Conservation (phyloP, 2,797 vertebrate species). For the Lithobates sylvaticus region DNA sequence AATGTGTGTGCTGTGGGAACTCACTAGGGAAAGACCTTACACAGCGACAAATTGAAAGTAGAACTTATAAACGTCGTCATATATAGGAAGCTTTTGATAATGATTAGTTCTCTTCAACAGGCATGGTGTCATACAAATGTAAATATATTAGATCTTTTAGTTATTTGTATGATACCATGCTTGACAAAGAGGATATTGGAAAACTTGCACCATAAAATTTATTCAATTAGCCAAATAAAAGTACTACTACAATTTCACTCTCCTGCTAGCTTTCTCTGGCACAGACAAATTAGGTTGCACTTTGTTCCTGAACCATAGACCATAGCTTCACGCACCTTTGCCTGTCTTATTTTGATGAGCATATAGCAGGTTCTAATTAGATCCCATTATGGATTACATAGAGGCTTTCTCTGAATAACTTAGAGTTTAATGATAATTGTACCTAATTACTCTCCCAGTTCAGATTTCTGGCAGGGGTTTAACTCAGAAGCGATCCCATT, state of each 20-base stretch:
- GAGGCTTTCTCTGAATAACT: conserved; percentile 53
- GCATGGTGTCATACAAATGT: not conserved
- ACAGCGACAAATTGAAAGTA: too few species aligned
- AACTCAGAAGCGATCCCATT: not conserved
- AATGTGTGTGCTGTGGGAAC: too few species aligned
- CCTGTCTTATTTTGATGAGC: conserved; percentile 44
- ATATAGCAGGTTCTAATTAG: conserved; percentile 46
- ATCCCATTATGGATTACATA: conserved; percentile 54
- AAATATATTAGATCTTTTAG: not conserved
- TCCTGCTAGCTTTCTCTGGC: not conserved
- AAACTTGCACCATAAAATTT: not conserved
- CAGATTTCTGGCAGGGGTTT: conserved; percentile 24
- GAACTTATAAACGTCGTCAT: too few species aligned
- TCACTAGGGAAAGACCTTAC: too few species aligned
- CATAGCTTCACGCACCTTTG: conserved; percentile 12
- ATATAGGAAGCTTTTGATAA: too few species aligned
- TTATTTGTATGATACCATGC: not conserved
- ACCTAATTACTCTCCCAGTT: conserved; percentile 40
- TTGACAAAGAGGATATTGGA: not conserved
- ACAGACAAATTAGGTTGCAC: not conserved
- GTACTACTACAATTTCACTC: not conserved
- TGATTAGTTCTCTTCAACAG: too few species aligned
- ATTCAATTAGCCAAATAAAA: not conserved
- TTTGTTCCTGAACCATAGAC: conserved; percentile 8
- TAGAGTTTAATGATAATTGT: conserved; percentile 57